Evolutionary conservation across 2,113 vertebrate species (phyloP).

Genomic region (Sakesphorus luctuosus): DNA sequence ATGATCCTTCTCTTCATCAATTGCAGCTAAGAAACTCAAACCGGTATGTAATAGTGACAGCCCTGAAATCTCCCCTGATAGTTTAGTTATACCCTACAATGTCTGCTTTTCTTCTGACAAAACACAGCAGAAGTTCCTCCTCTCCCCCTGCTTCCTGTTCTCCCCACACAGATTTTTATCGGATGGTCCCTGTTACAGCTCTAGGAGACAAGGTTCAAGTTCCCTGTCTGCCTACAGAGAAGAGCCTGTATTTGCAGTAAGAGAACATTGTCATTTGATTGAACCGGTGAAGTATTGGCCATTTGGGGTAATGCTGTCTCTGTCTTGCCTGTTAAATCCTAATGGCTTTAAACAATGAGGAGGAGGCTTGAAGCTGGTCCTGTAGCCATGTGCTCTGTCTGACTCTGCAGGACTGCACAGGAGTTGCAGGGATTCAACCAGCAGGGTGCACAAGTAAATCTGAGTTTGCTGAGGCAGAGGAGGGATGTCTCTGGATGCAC

Average conservation of each 20-base stretch:
- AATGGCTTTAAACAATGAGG: background rate
- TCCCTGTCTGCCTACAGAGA: background rate
- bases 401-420: background rate
- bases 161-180: slow-evolving; percentile 3
- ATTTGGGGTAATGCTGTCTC: background rate
- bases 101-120: background rate
- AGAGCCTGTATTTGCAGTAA: background rate
- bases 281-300: background rate
- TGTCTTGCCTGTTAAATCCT: background rate
- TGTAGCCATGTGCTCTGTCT: background rate
- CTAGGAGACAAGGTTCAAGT: background rate
- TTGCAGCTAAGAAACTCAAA: background rate
- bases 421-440: background rate
- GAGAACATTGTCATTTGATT: background rate
- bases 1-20: background rate
- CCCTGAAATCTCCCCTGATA: background rate
- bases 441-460: background rate
- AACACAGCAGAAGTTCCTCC: background rate
- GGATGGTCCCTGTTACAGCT: background rate
- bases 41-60: background rate
- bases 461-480: background rate
- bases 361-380: background rate
- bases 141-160: background rate
- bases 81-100: background rate
- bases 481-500: background rate